phyloP scores from a whole-genome alignment of 2,113 vertebrate species.

The Xiphophorus couchianus region DNA sequence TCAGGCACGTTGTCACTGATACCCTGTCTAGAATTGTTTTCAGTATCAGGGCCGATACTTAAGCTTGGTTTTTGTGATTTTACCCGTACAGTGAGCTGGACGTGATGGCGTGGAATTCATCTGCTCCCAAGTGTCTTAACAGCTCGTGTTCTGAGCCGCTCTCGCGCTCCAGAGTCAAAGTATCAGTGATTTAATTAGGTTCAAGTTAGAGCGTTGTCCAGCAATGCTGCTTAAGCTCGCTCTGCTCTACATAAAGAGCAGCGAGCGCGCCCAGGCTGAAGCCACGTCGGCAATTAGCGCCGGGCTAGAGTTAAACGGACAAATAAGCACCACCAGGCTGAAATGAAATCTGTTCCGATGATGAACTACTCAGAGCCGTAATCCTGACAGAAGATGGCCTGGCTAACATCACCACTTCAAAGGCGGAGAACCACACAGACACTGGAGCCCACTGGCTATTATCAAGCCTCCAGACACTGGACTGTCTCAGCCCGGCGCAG shows the following conservation, averaged over 20 bases:
- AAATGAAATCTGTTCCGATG: slow-evolving; percentile 66
- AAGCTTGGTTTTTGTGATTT: too few relatives aligned
- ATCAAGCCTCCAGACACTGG: slow-evolving; percentile 58
- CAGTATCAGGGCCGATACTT: too few relatives aligned
- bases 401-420: slow-evolving; percentile 75
- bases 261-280: slow-evolving; percentile 61
- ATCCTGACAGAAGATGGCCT: slow-evolving; percentile 62
- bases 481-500: slow-evolving; percentile 45
- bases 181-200: slow-evolving; percentile 72
- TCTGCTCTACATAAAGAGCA: slow-evolving; percentile 70
- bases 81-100: too few relatives aligned
- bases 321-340: slow-evolving; percentile 47
- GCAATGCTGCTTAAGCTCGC: slow-evolving; percentile 64
- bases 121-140: slow-evolving; percentile 34
- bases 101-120: not conserved
- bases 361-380: slow-evolving; percentile 52
- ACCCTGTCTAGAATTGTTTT: too few relatives aligned
- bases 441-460: slow-evolving; percentile 56
- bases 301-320: slow-evolving; percentile 55
- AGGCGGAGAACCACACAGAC: slow-evolving; percentile 45
- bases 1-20: too few relatives aligned
- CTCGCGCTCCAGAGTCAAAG: slow-evolving; percentile 51
- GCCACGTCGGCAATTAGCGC: slow-evolving; percentile 58
- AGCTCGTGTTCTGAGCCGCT: slow-evolving; percentile 40
- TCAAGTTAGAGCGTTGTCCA: slow-evolving; percentile 68